phyloP scores from a whole-genome alignment of 2,888 invertebrate species.

The Patella pellucida region DNA sequence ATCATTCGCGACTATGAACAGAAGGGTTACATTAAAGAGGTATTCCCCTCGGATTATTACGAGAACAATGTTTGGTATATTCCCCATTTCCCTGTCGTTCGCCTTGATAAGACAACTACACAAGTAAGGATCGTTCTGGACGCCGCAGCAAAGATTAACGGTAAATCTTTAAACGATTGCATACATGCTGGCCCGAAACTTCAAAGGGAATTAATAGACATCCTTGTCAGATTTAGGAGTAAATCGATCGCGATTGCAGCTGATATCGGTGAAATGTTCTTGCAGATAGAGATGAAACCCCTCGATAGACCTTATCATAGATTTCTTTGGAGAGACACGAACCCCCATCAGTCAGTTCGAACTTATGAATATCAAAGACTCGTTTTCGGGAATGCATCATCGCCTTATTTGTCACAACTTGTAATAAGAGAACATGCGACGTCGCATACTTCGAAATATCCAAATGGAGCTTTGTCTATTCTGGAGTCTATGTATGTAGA shows the following conservation, averaged over 20 bases:
- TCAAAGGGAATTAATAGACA: not conserved
- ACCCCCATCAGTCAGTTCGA: not conserved
- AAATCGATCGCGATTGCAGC: not conserved
- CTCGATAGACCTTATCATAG: not conserved
- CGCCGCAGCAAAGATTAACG: not conserved
- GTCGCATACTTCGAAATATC: not conserved
- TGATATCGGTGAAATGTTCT: slow-evolving; percentile 4
- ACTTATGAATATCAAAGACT: not conserved
- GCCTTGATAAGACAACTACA: not conserved
- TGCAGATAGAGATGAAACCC: not conserved
- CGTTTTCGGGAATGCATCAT: not conserved
- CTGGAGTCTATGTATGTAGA: not conserved
- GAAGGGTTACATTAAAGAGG: too few relatives aligned
- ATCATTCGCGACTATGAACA: too few relatives aligned
- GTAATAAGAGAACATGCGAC: not conserved
- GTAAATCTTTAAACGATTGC: not conserved
- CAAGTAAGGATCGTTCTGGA: not conserved
- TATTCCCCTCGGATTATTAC: not conserved
- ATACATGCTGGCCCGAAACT: not conserved
- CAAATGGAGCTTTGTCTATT: not conserved
- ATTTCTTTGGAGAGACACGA: not conserved
- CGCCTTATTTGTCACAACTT: not conserved
- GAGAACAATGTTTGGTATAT: not conserved
- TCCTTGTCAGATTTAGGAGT: not conserved
- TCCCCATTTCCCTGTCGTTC: not conserved